These are phyloP conservation scores for Acholoe squamosa DNA, from an alignment of 2,888 invertebrate species.

Conservation along the genomic window DNA sequence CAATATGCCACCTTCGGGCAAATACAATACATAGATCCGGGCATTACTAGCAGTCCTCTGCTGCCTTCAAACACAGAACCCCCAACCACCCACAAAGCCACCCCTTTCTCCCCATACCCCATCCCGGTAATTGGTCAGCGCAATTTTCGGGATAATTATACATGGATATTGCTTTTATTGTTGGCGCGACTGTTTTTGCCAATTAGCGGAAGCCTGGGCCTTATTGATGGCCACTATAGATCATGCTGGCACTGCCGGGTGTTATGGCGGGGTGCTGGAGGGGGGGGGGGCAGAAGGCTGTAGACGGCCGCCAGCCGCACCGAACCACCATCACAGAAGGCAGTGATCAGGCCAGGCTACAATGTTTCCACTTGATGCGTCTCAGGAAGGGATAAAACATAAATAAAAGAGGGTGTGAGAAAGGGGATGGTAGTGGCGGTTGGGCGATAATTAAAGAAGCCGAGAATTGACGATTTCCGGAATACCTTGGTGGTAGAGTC, in stretches of 20 bases:
- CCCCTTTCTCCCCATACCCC: background rate
- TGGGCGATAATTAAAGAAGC: constrained; percentile 19
- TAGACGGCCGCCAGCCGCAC: background rate
- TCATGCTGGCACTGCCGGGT: constrained; percentile 41
- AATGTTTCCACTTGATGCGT: constrained; percentile 18
- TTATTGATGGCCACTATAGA: constrained; percentile 48
- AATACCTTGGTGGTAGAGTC: background rate
- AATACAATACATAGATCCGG: constrained; percentile 19
- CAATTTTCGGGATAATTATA: constrained; percentile 62
- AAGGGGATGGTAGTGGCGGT: background rate
- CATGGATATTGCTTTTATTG: constrained; percentile 62
- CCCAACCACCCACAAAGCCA: background rate
- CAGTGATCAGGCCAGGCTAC: constrained; percentile 22
- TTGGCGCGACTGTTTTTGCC: constrained; percentile 55
- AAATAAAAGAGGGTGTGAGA: background rate
- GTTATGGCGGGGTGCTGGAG: background rate
- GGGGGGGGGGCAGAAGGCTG: background rate
- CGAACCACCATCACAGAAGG: background rate
- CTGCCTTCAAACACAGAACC: background rate
- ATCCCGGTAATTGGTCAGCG: constrained; percentile 56
- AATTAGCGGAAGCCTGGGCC: background rate
- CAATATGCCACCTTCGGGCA: background rate
- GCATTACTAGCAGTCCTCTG: background rate
- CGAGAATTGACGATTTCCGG: background rate
- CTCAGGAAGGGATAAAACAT: background rate